phyloP scores from a whole-genome alignment of 2,888 invertebrate species.

The Mamestra brassicae region DNA sequence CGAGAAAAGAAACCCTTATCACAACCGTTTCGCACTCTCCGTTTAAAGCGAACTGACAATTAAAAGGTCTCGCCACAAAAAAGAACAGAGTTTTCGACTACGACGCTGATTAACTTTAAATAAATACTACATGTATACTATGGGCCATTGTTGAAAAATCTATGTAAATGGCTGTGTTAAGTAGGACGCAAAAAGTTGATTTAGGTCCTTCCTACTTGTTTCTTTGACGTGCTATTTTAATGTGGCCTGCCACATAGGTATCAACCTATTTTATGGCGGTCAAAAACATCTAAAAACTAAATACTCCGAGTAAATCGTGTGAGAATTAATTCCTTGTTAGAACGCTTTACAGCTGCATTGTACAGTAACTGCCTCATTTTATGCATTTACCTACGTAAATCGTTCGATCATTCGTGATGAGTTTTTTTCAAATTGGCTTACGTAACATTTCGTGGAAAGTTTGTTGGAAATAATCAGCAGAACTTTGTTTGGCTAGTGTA shows the following conservation, averaged over 20 bases:
- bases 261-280: not conserved
- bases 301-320: not conserved
- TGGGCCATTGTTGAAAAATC: conserved; percentile 57
- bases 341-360: not conserved
- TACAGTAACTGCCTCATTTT: not conserved
- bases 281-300: not conserved
- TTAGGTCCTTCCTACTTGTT: conserved; percentile 50
- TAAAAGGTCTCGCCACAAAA: conserved; percentile 77
- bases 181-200: conserved; percentile 52
- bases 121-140: conserved; percentile 51
- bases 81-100: conserved; percentile 62
- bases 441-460: not conserved
- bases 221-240: conserved; percentile 22
- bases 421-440: not conserved
- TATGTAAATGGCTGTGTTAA: conserved; percentile 60
- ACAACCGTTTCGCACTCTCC: conserved; percentile 85
- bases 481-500: conserved; percentile 1
- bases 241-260: conserved; percentile 1
- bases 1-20: conserved; percentile 90
- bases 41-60: conserved; percentile 84
- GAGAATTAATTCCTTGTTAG: not conserved
- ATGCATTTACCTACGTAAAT: not conserved
- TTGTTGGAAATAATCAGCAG: not conserved
- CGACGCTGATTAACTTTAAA: conserved; percentile 60
- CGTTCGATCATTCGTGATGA: too few species aligned